Evolutionary conservation across 2,888 invertebrate species (phyloP).

Genomic region (Syritta pipiens): DNA sequence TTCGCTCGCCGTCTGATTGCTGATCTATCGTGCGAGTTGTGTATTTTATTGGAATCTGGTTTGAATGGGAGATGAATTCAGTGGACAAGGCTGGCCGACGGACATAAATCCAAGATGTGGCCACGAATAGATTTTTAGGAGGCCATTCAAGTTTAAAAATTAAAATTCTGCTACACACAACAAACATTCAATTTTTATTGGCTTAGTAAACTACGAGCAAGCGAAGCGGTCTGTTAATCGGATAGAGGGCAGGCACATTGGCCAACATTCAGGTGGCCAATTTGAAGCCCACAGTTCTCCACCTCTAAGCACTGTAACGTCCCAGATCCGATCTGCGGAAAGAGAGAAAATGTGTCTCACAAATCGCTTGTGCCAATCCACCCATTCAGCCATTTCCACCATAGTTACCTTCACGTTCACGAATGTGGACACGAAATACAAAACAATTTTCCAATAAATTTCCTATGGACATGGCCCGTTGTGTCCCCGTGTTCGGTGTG

Average conservation of each 20-base stretch:
- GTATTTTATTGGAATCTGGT: conserved; percentile 55
- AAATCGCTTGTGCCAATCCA: conserved; percentile 49
- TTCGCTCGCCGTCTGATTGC: conserved; percentile 16
- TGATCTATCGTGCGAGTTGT: conserved; percentile 40
- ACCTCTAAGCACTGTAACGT: conserved; percentile 7
- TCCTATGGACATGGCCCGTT: conserved; percentile 49
- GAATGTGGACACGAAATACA: conserved; percentile 40
- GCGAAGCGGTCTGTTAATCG: too few species aligned
- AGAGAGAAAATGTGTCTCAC: conserved; percentile 42
- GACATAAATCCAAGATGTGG: conserved; percentile 60
- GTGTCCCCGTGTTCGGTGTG: background rate
- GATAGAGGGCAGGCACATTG: background rate
- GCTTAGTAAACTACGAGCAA: conserved; percentile 48
- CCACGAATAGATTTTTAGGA: conserved; percentile 21
- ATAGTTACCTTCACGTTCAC: conserved; percentile 6
- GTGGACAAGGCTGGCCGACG: background rate
- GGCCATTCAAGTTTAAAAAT: conserved; percentile 7
- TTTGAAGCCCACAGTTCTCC: conserved; percentile 41
- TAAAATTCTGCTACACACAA: conserved; percentile 25
- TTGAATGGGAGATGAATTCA: background rate
- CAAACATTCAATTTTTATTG: conserved; percentile 57
- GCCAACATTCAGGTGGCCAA: conserved; percentile 55
- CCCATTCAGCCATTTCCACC: conserved; percentile 37
- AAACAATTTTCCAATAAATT: conserved; percentile 66
- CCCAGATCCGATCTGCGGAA: background rate